Base-by-base conservation (phyloP, 2,113 vertebrate genomes). In the Hippoglossus stenolepis region DNA sequence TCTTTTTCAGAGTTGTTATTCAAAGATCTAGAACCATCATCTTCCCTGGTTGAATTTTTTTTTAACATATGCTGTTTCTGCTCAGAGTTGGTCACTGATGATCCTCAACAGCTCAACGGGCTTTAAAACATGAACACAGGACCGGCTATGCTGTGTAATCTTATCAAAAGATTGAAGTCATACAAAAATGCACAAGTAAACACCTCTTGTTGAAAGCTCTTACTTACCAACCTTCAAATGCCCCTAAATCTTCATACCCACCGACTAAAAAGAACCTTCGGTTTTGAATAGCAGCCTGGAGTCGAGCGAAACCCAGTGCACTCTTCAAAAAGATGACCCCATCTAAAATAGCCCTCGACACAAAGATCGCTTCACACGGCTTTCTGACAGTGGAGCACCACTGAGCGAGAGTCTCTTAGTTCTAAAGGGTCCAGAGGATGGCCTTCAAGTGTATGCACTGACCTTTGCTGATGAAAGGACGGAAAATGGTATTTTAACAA, bases 381-480 rank as follows among this genome's bases (percentile, higher is more conserved):
- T 78, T 70, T 82, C 86, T 82, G 90, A 89, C 90, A 83, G 87
- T 12, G 78, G 81, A 86, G 85, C 67, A 57, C 70, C 49, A 49
- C 86, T 75, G 82, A 80, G 88, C 72, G 83, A 88, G 85, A 83
- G 87, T 89, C 75, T 72, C 88, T 89, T 82, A 88, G 77, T 89
- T 92, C 88, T 88, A 62, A 93, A 84, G 86, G 84, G 74, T 86
- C 88, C 72, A 90, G 91, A 90, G 83, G 91, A 81, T 88, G 89
- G 80, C 89, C 91, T 94, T 93, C 89, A 90, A 93, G 90, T 93
- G 91, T 93, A 93, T 91, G 91, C 91, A 74, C 85, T 92, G 93
- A 94, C 94, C 94, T 94, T 94, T 94, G 69, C 89, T 92, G 93
- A 94, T 94, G 94, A 95, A 94, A 94, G 92, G 58, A 17, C 67